Percentiles rank a stretch among this genome's conserved stretches.
Conservation (phyloP, 2,797 vertebrate genomes). For the Gouania willdenowi region DNA sequence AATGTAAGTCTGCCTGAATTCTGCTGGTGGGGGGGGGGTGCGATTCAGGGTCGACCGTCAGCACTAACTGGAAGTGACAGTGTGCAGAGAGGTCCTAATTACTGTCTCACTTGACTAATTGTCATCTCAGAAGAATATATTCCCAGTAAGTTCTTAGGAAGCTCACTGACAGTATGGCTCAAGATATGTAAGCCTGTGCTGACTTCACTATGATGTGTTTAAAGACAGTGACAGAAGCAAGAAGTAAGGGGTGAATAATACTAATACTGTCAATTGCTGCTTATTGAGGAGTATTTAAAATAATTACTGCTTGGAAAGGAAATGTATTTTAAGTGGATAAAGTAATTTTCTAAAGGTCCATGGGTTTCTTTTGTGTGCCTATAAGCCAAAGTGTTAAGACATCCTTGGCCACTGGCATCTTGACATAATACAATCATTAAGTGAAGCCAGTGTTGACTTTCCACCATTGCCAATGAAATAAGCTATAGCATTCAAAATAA, state of each 20-base stretch:
- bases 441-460: conserved; percentile 33
- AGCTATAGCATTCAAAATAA: conserved; percentile 50
- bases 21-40: conserved; percentile 25
- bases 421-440: conserved; percentile 41
- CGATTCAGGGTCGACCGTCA: conserved; percentile 53
- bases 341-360: too few relatives aligned
- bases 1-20: conserved; percentile 37
- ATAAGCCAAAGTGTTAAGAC: conserved; percentile 25
- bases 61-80: conserved; percentile 69
- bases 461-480: conserved; percentile 34
- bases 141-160: conserved; percentile 43
- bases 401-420: conserved; percentile 20
- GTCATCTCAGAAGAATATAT: conserved; percentile 62
- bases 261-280: conserved; percentile 7
- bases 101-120: conserved; percentile 73
- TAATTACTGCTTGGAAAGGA: background rate
- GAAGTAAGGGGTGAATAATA: conserved; percentile 17
- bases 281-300: conserved; percentile 4
- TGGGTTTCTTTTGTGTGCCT: too few relatives aligned
- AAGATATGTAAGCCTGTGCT: conserved; percentile 26
- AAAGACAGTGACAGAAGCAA: conserved; percentile 18
- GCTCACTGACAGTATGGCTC: conserved; percentile 38
- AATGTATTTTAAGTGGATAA: background rate
- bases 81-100: conserved; percentile 72
- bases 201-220: conserved; percentile 17